phyloP scores from a whole-genome alignment of 1,140 invertebrate species.

The Drosophila pseudoananassae region DNA sequence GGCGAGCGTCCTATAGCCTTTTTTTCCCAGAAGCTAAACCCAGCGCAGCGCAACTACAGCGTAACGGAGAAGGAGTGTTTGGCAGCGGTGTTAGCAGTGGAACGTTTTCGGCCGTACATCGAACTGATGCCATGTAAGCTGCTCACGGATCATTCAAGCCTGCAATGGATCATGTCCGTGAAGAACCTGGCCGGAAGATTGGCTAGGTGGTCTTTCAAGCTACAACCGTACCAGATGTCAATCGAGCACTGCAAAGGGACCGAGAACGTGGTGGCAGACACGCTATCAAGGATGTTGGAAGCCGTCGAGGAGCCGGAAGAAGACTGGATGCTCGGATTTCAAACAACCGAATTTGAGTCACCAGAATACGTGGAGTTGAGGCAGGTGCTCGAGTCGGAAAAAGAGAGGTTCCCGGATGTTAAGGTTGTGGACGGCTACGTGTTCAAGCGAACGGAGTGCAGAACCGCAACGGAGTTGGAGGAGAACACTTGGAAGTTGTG shows the following conservation, averaged over 20 bases:
- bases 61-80: constrained; percentile 13
- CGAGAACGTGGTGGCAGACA: constrained; percentile 10
- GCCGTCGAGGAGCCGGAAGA: neutral
- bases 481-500: neutral
- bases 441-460: neutral
- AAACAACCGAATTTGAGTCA: constrained; percentile 6
- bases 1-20: constrained; percentile 1
- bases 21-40: neutral
- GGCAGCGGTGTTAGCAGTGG: neutral
- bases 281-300: neutral
- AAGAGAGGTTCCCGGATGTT: neutral
- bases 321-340: constrained; percentile 2
- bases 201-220: neutral
- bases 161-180: constrained; percentile 8
- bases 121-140: neutral
- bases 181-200: neutral
- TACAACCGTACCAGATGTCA: neutral
- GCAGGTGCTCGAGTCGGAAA: neutral
- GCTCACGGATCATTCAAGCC: constrained; percentile 13
- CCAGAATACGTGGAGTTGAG: neutral
- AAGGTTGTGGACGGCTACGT: neutral
- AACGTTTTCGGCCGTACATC: neutral
- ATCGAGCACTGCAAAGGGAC: constrained; percentile 3
- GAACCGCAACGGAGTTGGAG: neutral
- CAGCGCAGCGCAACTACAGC: neutral